A percentile compares a stretch with the other conserved stretches of the same genome.
These are phyloP conservation scores for Drosophila neonasuta DNA, from an alignment of 2,888 invertebrate genomes.

Conservation along the genomic window DNA sequence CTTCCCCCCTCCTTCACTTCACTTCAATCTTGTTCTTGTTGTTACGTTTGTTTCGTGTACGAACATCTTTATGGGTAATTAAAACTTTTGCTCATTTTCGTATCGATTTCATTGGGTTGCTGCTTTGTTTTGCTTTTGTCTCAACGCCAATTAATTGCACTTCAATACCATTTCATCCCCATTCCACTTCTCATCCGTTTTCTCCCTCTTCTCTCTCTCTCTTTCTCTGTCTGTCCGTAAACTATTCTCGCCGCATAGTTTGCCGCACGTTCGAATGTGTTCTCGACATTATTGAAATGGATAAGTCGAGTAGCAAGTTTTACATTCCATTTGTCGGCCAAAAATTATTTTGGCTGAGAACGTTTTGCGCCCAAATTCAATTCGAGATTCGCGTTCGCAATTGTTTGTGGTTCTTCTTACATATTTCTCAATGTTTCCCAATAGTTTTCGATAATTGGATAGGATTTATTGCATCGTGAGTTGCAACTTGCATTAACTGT, in stretches of 20 bases:
- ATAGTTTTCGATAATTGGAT: slow-evolving; percentile 22
- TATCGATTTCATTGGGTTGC: slow-evolving; percentile 47
- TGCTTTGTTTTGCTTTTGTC: slow-evolving; percentile 36
- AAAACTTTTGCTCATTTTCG: slow-evolving; percentile 79
- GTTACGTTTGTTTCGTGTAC: slow-evolving; percentile 57
- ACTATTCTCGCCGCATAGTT: slow-evolving; percentile 46
- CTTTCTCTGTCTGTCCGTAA: slow-evolving; percentile 21
- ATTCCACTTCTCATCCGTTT: not conserved
- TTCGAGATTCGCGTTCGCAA: slow-evolving; percentile 42
- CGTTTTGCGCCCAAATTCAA: slow-evolving; percentile 42
- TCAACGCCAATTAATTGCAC: slow-evolving; percentile 71
- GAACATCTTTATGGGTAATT: slow-evolving; percentile 81
- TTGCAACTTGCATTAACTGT: slow-evolving; percentile 23
- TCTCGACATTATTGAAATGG: slow-evolving; percentile 71
- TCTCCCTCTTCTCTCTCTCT: not conserved
- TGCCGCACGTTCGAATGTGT: slow-evolving; percentile 47
- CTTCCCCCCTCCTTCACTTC: slow-evolving; percentile 24
- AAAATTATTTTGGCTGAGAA: slow-evolving; percentile 53
- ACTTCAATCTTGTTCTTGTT: slow-evolving; percentile 21
- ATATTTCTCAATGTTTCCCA: not conserved
- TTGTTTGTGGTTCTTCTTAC: slow-evolving; percentile 49
- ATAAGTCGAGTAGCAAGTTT: slow-evolving; percentile 37
- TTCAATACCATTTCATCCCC: slow-evolving; percentile 61
- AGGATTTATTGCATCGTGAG: slow-evolving; percentile 34
- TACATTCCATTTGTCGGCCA: slow-evolving; percentile 55